Base-by-base conservation (phyloP, 2,113 vertebrate species). In the Eptesicus fuscus region DNA sequence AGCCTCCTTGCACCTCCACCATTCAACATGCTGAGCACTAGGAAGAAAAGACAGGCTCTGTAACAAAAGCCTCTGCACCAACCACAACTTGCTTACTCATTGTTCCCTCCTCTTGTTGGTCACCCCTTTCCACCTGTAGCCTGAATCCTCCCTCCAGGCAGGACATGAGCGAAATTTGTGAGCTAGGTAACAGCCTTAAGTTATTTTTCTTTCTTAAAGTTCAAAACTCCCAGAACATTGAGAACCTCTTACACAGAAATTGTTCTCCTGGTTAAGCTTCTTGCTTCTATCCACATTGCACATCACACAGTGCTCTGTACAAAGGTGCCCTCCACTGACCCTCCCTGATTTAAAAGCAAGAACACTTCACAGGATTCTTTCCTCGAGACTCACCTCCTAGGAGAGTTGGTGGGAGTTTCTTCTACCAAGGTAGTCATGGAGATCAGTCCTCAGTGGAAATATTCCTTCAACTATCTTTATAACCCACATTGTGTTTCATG, bases 1-100 rank as follows among this genome's bases (percentile, higher is more conserved):
- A 3, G 16, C 28, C 37, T 10, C 2, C 18, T 0, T 5, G 7
- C 9, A 16, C 11, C 20, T 83, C 20, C 5, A 23, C 83, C n/a
- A 11, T 42, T 37, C 5, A 76, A 35, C 1, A 0, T 28, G 37
- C 22, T 49, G 69, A 69, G 22, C 42, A 3, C 53, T 32, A 17
- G 94, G 59, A 59, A 18, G 47, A 69, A 63, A 51, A 70, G n/a
- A 49, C 2, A 25, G 14, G 9, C 17, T 74, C 32, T 76, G 67
- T 16, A 76, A 67, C 69, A 76, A 59, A 79, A 69, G 14, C 16
- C 11, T 61, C 49, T 23, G n/a, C 49, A 18, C 49, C 76, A 78
- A 18, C 42, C 63, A 63, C n/a, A 44, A 10, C 4, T 3, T 30
- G 7, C 49, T 61, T 35, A n/a, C 70, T 23, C 76, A 49, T 18